phyloP scores from a whole-genome alignment of 2,113 vertebrate genomes.

The Ursus arctos region DNA sequence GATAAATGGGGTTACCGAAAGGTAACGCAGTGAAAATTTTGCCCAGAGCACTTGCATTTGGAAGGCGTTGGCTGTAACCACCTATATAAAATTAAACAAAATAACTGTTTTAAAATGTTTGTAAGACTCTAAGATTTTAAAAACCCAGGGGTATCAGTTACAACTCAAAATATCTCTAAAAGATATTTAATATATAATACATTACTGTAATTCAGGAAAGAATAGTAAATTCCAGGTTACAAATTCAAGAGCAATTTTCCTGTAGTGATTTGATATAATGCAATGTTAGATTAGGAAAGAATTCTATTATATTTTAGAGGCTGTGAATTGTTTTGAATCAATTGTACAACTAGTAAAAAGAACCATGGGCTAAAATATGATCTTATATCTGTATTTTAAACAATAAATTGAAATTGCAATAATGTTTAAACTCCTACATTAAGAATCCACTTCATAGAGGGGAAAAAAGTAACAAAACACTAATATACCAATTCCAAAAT shows the following conservation, averaged over 20 bases:
- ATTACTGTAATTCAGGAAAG: slow-evolving; percentile 4
- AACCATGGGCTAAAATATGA: not conserved
- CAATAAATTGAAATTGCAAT: not conserved
- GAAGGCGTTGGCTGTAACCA: slow-evolving; percentile 96
- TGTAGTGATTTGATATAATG: not conserved
- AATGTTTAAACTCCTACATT: not conserved
- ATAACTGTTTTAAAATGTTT: not conserved
- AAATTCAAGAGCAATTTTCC: slow-evolving; percentile 31
- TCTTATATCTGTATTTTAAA: slow-evolving; percentile 22
- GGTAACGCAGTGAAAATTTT: slow-evolving; percentile 96
- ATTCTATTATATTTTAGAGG: not conserved
- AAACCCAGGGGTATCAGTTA: not conserved
- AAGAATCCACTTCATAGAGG: not conserved
- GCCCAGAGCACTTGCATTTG: slow-evolving; percentile 95
- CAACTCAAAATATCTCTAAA: not conserved
- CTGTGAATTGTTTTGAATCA: not conserved
- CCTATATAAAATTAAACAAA: slow-evolving; percentile 86
- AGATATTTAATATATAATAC: not conserved
- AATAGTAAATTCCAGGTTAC: not conserved
- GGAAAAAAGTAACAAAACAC: not conserved
- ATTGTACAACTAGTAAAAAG: not conserved
- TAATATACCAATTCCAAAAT: not conserved
- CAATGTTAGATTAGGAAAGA: not conserved
- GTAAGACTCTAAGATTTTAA: slow-evolving; percentile 7
- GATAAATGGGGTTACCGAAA: slow-evolving; percentile 91